These are phyloP conservation scores for Bilobella aurantiaca DNA, from an alignment of 1,140 invertebrate species.

Conservation along the genomic window DNA sequence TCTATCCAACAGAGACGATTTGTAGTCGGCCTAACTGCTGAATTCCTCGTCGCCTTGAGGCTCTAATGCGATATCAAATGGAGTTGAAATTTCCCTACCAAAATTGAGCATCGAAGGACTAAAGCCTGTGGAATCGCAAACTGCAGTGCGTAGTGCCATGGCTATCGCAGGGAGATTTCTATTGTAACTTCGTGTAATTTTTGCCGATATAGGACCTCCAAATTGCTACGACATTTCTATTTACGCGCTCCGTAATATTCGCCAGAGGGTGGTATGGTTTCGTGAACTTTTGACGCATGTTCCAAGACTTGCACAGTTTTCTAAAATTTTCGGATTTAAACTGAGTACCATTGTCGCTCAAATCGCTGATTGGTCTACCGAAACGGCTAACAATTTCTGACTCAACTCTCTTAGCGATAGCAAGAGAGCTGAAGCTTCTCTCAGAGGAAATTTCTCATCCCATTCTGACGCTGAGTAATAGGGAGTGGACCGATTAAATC, in stretches of 20 bases:
- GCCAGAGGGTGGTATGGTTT: constrained; percentile 40
- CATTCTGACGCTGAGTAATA: constrained; percentile 24
- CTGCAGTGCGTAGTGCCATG: constrained; percentile 42
- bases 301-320: constrained; percentile 14
- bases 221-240: constrained; percentile 40
- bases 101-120: constrained; percentile 40
- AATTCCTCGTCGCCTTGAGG: no score
- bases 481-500: constrained; percentile 35
- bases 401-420: constrained; percentile 23
- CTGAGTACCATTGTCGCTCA: constrained; percentile 36
- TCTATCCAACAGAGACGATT: no score
- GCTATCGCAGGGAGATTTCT: constrained; percentile 37
- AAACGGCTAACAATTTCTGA: constrained; percentile 34
- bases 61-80: constrained; percentile 6
- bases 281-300: constrained; percentile 26
- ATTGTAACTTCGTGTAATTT: constrained; percentile 38
- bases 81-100: constrained; percentile 36
- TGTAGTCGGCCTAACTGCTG: neutral
- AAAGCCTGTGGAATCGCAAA: constrained; percentile 37
- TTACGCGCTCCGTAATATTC: constrained; percentile 41
- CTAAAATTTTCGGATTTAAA: constrained; percentile 26
- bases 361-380: constrained; percentile 31
- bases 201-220: constrained; percentile 37
- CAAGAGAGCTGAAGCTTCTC: constrained; percentile 13
- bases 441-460: constrained; percentile 32